phyloP scores from a whole-genome alignment of 2,113 vertebrate species.

The Bubalus kerabau region DNA sequence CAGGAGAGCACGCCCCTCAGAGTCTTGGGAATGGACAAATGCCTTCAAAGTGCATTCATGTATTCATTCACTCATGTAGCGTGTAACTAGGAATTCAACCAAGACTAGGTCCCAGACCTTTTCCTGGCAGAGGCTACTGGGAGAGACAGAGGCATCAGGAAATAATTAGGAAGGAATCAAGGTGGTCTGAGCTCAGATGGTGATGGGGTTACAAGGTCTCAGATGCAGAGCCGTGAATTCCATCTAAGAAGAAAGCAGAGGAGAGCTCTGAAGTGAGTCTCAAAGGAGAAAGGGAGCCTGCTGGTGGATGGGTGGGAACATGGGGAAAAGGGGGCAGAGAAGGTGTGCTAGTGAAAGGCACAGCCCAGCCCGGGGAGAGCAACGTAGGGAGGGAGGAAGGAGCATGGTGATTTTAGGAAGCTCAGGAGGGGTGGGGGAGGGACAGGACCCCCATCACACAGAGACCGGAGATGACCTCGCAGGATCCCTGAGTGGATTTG shows the following conservation, averaged over 20 bases:
- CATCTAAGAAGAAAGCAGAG: neutral
- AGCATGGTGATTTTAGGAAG: neutral
- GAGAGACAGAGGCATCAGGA: neutral
- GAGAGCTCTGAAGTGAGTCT: neutral
- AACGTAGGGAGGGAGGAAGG: accelerated
- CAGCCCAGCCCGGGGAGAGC: accelerated
- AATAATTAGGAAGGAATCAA: neutral
- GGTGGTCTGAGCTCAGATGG: neutral
- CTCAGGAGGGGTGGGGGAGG: neutral
- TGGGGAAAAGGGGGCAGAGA: neutral
- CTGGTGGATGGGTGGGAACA: neutral
- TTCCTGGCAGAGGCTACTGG: accelerated
- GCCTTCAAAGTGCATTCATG: neutral
- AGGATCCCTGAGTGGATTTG: too few species aligned
- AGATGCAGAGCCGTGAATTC: neutral
- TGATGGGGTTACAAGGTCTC: accelerated
- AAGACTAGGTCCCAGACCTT: neutral
- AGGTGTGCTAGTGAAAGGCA: neutral
- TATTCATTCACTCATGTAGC: neutral
- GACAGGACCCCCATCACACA: too few species aligned
- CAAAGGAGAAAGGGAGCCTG: neutral
- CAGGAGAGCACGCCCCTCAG: neutral
- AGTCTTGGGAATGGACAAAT: neutral
- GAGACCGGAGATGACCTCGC: too few species aligned
- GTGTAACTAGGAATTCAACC: neutral